Base-by-base conservation (phyloP, 2,888 invertebrate species). In the Pheosia gnoma region DNA sequence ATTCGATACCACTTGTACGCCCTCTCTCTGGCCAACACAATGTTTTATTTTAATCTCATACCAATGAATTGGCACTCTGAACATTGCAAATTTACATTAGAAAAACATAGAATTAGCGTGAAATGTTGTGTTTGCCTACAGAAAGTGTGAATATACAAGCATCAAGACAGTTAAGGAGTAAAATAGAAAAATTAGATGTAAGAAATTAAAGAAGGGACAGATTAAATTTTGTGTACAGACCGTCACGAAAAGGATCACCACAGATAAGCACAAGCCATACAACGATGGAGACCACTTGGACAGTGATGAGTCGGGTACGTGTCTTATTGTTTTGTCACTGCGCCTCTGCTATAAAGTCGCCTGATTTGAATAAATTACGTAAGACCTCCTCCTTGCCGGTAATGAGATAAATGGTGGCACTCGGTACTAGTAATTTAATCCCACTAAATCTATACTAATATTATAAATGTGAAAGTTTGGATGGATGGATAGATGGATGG, bases 191-290 rank as follows among this genome's bases (percentile, higher is more conserved):
- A 78, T 67, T 81, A 79, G 81, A 78, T 81, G 78, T 85, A 85
- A 85, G 82, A 81, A 80, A 81, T 78, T 77, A 85, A 80, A 83
- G 78, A 83, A 80, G 79, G 82, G 80, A 83, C 81, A 81, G 79
- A 80, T 86, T 71, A 90, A 89, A 87, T 89, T 89, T 86, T 88
- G 82, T 89, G 89, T 89, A 84, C 88, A 88, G 88, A 84, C 83
- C 69, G 81, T 77, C 78, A 78, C 76, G 68, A 82, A 75, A 82
- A 86, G 83, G 81, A 80, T 64, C 65, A 82, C 83, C 78, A 75
- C 72, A 72, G 60, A 71, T 73, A 80, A 71, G 70, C 75, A 80
- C 71, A 81, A 79, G 73, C 80, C 79, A 58, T 71, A 72, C 65
- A 65, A 72, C 64, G 66, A 73, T 60, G 85, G 81, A 59, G 78